A percentile compares a stretch with the other conserved stretches of the same genome.
These are phyloP conservation scores for Machimus rusticus DNA, from an alignment of 2,888 invertebrate genomes.

Conservation along the genomic window DNA sequence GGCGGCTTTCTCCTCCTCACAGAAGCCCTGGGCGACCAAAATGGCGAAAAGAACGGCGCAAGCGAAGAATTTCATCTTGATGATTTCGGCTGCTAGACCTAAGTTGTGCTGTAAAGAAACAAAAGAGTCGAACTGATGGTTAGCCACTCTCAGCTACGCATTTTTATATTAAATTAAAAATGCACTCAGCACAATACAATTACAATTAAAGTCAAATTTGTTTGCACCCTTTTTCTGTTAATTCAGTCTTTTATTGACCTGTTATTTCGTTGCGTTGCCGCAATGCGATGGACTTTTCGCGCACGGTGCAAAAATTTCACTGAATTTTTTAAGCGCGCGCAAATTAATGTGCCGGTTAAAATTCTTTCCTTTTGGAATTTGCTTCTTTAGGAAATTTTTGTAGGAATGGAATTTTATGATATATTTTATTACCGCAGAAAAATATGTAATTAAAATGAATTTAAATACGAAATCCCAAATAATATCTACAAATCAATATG, in stretches of 20 bases:
- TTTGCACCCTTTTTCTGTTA: not conserved
- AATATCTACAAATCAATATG: not conserved
- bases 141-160: not conserved
- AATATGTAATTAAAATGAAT: not conserved
- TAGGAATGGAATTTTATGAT: not conserved
- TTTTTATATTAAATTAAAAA: constrained; percentile 14
- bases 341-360: not conserved
- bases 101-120: not conserved
- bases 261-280: not conserved
- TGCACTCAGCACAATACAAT: not conserved
- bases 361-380: not conserved
- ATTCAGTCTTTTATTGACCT: not conserved
- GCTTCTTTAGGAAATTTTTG: not conserved
- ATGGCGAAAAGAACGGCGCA: not conserved
- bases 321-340: not conserved
- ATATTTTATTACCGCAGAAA: not conserved
- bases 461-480: not conserved
- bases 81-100: not conserved
- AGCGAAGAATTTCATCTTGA: not conserved
- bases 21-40: not conserved
- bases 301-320: not conserved
- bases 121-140: not conserved
- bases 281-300: not conserved
- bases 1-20: not conserved
- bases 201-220: not conserved